Percentiles rank a stretch among this genome's conserved stretches.
Evolutionary conservation across 2,113 vertebrate species (phyloP).

Genomic region (Pristiophorus japonicus): DNA sequence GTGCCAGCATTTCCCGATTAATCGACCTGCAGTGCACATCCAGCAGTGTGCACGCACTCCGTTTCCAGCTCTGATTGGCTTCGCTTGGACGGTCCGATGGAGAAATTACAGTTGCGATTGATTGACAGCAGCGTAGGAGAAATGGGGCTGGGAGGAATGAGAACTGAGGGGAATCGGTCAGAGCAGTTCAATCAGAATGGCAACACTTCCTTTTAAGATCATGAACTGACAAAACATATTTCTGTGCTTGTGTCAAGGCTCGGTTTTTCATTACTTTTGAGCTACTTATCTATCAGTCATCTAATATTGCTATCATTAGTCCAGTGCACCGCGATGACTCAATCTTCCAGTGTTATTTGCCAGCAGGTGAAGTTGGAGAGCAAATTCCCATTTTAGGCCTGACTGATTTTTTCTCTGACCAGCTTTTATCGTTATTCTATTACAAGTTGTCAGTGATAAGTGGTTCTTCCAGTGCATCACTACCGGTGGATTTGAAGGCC

Average conservation of each 20-base stretch:
- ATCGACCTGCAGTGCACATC: neutral
- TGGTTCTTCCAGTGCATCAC: neutral
- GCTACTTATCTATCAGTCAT: neutral
- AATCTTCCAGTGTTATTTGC: neutral
- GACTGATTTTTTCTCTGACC: neutral
- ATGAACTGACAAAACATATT: neutral
- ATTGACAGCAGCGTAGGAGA: neutral
- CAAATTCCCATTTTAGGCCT: neutral
- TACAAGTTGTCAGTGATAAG: neutral
- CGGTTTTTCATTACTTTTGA: neutral
- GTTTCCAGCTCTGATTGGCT: neutral
- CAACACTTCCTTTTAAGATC: neutral
- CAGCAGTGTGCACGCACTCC: neutral
- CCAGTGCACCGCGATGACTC: neutral
- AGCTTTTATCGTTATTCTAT: neutral
- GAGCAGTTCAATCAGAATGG: neutral
- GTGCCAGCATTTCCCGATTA: neutral
- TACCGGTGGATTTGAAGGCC: neutral
- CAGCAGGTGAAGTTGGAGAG: neutral
- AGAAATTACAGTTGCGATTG: neutral
- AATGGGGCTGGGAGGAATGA: neutral
- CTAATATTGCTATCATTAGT: neutral
- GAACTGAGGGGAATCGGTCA: too few relatives aligned
- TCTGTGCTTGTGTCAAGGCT: neutral
- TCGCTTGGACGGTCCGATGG: neutral